These are phyloP conservation scores for Gymnopithys bicolor DNA, from an alignment of 2,797 vertebrate species.

Conservation along the genomic window DNA sequence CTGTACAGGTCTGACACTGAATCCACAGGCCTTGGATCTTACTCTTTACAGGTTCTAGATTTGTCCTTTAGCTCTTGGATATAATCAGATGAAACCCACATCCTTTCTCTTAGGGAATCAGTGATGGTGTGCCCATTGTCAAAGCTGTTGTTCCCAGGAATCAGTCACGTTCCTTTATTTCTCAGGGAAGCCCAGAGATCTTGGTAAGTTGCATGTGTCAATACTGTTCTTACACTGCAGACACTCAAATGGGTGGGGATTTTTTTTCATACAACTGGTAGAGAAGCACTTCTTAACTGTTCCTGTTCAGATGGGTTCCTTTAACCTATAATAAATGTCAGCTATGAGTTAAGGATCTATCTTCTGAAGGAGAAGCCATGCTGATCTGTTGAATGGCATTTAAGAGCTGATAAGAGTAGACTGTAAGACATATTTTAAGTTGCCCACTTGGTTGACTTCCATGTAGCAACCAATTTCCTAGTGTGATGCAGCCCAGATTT, in stretches of 20 bases:
- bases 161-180: constrained; percentile 96
- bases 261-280: neutral
- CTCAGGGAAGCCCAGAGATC: constrained; percentile 93
- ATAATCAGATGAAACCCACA: neutral
- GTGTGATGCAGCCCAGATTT: neutral
- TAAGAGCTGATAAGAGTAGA: neutral
- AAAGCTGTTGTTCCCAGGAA: constrained; percentile 92
- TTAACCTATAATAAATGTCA: neutral
- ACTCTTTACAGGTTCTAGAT: neutral
- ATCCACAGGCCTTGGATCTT: neutral
- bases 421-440: neutral
- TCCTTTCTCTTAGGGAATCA: constrained; percentile 86
- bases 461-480: neutral
- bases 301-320: neutral
- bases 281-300: neutral
- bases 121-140: constrained; percentile 88
- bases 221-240: neutral
- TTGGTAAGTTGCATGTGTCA: constrained; percentile 81
- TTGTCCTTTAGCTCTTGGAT: neutral
- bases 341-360: neutral
- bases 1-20: neutral
- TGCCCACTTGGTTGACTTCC: neutral
- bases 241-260: neutral
- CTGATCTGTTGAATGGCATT: neutral
- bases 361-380: neutral